Evolutionary conservation across 2,797 vertebrate species (phyloP), one percentile per base, ranked within the genome.

Genomic region (Cynodonichthys magdalenae): DNA sequence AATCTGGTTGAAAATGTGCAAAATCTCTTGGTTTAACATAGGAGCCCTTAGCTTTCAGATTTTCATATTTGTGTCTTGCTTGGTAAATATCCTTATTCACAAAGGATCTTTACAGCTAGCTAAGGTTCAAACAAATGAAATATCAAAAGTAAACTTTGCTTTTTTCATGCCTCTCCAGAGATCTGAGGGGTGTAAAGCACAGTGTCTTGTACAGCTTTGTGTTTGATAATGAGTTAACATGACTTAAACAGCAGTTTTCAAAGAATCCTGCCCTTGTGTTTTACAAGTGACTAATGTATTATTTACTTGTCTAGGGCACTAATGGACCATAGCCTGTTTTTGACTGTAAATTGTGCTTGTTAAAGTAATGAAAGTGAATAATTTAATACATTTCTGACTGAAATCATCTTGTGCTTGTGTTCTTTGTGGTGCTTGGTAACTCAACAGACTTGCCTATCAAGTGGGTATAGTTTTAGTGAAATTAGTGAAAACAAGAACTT

Each of bases 321-420:
- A 91, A 93, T 92, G 92, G 92, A 94, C 92, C 91, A 93, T 92
- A 88, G 89, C 88, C 90, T 91, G 86, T 90, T 93, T 83, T 91
- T 92, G 84, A 92, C 86, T 93, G 90, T 93, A 93, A 92, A 91
- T 90, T 93, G 91, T 94, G 90, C 90, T 92, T 86, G 87, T 92
- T 90, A 82, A 92, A 90, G 90, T 92, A 89, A 92, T 93, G 79
- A 89, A 93, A 92, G 87, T 93, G 88, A 90, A 90, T 93, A 94
- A 94, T 92, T 94, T 93, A 94, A 94, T 93, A 94, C 89, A 94
- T 92, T 91, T 90, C 86, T 90, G 89, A 92, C 79, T 86, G 79
- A 91, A 62, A 56, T 54, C n/a, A 7, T 67, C 45, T 47, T 44
- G 62, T 82, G 45, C 72, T 0, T 66, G 84, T 73, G 73, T 84